These are phyloP conservation scores for Pollachius pollachius DNA, from an alignment of 2,113 vertebrate species.

Conservation along the genomic window DNA sequence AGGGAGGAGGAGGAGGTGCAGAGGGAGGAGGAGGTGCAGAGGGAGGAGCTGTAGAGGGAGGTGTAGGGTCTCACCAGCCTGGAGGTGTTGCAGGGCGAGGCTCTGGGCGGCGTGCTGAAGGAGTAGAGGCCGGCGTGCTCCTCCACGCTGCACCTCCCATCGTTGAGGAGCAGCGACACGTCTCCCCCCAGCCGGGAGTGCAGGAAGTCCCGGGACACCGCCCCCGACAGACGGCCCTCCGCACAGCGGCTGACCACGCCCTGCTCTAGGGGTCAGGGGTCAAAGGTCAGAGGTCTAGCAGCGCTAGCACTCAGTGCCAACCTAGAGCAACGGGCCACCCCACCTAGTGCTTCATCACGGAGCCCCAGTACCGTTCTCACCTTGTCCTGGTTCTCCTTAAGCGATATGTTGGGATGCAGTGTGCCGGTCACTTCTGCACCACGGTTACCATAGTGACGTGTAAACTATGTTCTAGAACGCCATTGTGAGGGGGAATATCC, in stretches of 20 bases:
- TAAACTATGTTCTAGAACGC: constrained; percentile 5
- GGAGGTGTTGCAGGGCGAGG: constrained; percentile 56
- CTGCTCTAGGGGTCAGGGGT: constrained; percentile 45
- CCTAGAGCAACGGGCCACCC: neutral
- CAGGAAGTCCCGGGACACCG: constrained; percentile 64
- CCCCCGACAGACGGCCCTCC: constrained; percentile 50
- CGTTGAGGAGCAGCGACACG: constrained; percentile 56
- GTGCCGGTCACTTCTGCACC: too few species aligned
- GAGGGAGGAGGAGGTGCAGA: too few species aligned
- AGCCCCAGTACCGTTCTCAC: neutral
- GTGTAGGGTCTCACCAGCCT: constrained; percentile 43
- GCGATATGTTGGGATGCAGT: too few species aligned
- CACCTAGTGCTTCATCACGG: neutral
- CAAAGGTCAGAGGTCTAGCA: neutral
- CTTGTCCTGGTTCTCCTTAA: neutral
- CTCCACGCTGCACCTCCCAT: constrained; percentile 52
- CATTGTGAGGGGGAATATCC: constrained; percentile 24
- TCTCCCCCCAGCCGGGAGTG: constrained; percentile 31
- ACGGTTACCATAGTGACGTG: too few species aligned
- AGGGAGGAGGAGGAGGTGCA: too few species aligned
- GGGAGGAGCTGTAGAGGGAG: too few species aligned
- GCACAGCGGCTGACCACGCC: constrained; percentile 65
- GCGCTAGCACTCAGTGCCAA: neutral
- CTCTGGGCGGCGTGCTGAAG: constrained; percentile 35
- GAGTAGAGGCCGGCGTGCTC: constrained; percentile 45